These are phyloP conservation scores for Drosophila kanapiae DNA, from an alignment of 1,140 invertebrate genomes.

Conservation along the genomic window DNA sequence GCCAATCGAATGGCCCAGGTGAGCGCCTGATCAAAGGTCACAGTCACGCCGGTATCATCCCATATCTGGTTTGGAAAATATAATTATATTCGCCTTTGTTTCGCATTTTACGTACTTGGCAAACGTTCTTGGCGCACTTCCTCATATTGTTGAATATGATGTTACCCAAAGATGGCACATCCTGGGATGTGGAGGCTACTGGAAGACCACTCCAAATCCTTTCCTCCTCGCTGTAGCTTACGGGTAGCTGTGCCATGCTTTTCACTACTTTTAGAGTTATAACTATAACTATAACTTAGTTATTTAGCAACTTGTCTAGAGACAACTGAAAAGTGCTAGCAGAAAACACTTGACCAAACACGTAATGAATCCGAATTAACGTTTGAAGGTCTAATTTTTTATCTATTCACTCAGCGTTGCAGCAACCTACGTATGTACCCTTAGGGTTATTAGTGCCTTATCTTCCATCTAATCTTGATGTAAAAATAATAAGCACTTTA, in stretches of 20 bases:
- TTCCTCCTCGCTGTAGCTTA: neutral
- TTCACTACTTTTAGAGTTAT: neutral
- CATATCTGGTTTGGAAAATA: conserved; percentile 40
- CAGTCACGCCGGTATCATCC: conserved; percentile 51
- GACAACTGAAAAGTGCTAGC: neutral
- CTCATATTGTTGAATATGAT: conserved; percentile 65
- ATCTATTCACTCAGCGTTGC: neutral
- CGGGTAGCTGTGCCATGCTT: neutral
- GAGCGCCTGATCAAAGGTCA: conserved; percentile 59
- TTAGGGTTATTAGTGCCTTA: neutral
- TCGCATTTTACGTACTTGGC: conserved; percentile 41
- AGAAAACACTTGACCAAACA: neutral
- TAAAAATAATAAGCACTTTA: too few species aligned
- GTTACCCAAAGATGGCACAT: neutral
- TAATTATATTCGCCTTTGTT: neutral
- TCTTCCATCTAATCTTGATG: neutral
- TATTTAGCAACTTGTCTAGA: neutral
- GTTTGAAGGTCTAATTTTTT: neutral
- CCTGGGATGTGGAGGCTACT: neutral
- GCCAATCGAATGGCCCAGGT: conserved; percentile 71
- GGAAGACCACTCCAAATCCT: neutral
- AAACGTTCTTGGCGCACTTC: conserved; percentile 61
- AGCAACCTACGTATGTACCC: neutral
- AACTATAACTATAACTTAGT: neutral
- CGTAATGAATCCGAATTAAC: neutral